These are phyloP conservation scores for Orientallactaga sibirica DNA, from an alignment of 2,797 vertebrate genomes.

Conservation along the genomic window DNA sequence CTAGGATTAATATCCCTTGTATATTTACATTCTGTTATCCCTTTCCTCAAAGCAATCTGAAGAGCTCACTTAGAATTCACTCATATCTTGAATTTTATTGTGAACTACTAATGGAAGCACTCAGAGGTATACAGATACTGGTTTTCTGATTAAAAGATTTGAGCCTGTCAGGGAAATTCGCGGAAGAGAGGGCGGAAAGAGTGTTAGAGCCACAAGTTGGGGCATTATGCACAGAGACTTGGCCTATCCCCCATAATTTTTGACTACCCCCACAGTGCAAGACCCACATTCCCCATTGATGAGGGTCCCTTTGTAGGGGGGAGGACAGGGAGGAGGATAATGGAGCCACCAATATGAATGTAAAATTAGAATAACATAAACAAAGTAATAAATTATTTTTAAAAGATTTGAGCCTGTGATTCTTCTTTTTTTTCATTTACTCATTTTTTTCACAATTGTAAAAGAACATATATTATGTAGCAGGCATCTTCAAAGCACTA, in stretches of 20 bases:
- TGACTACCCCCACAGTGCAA: no score
- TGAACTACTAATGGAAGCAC: conserved; percentile 36
- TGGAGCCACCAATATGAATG: no score
- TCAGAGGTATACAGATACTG: not conserved
- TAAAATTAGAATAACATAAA: no score
- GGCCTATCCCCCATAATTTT: no score
- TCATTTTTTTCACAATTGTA: not conserved
- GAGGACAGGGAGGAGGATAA: no score
- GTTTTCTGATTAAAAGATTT: conserved; percentile 65
- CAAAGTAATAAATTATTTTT: no score
- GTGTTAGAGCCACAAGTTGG: no score
- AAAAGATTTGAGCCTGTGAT: not conserved
- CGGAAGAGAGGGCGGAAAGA: no score
- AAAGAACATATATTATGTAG: not conserved
- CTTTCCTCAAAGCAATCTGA: conserved; percentile 8
- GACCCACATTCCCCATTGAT: no score
- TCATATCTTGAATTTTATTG: conserved; percentile 29
- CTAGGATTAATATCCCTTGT: conserved; percentile 25
- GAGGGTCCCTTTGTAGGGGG: no score
- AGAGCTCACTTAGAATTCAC: conserved; percentile 53
- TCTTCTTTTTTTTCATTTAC: not conserved
- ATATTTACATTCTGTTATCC: not conserved
- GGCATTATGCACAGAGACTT: no score
- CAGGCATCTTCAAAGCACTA: not conserved
- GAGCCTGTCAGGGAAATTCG: not conserved